These are phyloP conservation scores for Origma solitaria DNA, from an alignment of 2,113 vertebrate genomes.

Conservation along the genomic window DNA sequence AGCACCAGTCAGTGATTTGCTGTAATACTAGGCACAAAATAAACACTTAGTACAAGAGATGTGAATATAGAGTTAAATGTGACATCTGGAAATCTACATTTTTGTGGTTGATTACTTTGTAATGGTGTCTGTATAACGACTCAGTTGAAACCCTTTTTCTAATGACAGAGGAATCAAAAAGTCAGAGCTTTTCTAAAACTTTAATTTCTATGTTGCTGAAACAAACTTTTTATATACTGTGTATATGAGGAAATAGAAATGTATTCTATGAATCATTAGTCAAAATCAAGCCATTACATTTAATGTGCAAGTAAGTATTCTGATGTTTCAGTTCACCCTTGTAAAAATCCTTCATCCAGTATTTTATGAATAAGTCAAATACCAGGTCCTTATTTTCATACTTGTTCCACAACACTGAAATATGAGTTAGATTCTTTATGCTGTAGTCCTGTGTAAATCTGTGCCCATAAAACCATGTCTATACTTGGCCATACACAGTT, in stretches of 20 bases:
- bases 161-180: background rate
- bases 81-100: background rate
- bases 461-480: background rate
- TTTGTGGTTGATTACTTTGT: background rate
- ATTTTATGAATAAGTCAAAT: background rate
- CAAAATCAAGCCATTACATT: background rate
- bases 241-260: background rate
- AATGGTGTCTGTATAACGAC: background rate
- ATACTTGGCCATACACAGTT: background rate
- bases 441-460: background rate
- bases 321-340: background rate
- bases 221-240: background rate
- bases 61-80: background rate
- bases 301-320: background rate
- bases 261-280: background rate
- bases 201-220: background rate
- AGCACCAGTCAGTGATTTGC: background rate
- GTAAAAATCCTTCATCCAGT: background rate
- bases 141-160: background rate
- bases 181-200: background rate
- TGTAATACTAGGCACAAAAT: background rate
- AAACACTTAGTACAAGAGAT: background rate
- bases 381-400: background rate
- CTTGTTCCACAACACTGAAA: background rate
- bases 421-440: background rate